Evolutionary conservation across 2,113 vertebrate genomes (phyloP).

Genomic region (Hydropotes inermis): DNA sequence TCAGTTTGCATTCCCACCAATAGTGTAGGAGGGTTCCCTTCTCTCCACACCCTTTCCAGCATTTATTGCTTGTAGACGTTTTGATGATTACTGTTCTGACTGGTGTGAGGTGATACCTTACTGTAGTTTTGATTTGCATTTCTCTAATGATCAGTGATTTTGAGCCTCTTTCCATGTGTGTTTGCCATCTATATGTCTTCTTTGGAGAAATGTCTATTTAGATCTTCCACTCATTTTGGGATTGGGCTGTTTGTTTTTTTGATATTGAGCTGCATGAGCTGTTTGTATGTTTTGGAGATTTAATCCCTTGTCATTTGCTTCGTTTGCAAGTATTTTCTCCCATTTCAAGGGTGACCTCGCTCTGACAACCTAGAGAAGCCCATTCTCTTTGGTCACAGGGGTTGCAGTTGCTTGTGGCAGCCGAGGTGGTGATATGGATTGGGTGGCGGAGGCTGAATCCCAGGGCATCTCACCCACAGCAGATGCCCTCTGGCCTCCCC

Average conservation of each 20-base stretch:
- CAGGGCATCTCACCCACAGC: rapidly evolving
- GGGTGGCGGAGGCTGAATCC: not conserved
- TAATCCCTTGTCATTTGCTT: not conserved
- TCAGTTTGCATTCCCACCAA: not conserved
- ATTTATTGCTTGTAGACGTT: rapidly evolving
- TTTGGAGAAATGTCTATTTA: not conserved
- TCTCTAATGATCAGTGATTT: rapidly evolving
- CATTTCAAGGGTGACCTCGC: not conserved
- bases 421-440: not conserved
- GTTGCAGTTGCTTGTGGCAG: rapidly evolving
- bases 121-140: not conserved
- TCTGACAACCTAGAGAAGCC: not conserved
- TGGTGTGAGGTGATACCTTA: rapidly evolving
- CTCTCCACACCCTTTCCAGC: not conserved
- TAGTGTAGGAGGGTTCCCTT: not conserved
- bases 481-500: rapidly evolving
- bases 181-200: not conserved
- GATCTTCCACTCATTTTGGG: not conserved
- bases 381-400: rapidly evolving
- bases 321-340: not conserved
- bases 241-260: not conserved
- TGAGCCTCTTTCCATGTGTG: not conserved
- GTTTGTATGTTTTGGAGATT: not conserved
- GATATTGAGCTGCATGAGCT: not conserved
- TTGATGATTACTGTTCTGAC: not conserved